Evolutionary conservation across 2,888 invertebrate species (phyloP).

Genomic region (Lasioglossum villosulum): DNA sequence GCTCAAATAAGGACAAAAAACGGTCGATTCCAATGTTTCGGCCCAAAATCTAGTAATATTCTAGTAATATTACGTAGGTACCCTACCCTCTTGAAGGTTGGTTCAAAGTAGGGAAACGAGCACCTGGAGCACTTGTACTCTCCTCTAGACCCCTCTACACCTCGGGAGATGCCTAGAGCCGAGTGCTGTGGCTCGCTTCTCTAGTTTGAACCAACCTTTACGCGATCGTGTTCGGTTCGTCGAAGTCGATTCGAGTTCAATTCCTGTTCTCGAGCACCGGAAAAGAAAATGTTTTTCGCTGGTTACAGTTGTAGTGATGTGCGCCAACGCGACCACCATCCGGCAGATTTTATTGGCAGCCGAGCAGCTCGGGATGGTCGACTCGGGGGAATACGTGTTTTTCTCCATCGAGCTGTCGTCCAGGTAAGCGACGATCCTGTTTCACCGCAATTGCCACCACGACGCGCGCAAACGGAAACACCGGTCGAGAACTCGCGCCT

Average conservation of each 20-base stretch:
- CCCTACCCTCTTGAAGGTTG: too few relatives aligned
- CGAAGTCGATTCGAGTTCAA: background rate
- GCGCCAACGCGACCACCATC: conserved; percentile 95
- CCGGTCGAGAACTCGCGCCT: background rate
- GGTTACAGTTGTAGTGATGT: conserved; percentile 96
- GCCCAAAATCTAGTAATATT: too few relatives aligned
- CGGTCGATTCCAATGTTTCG: too few relatives aligned
- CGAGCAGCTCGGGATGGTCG: conserved; percentile 97
- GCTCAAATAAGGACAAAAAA: too few relatives aligned
- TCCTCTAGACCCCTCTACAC: too few relatives aligned
- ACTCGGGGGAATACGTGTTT: conserved; percentile 98
- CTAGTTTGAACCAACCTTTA: too few relatives aligned
- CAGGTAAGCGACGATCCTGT: conserved; percentile 88
- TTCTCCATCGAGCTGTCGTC: conserved; percentile 98
- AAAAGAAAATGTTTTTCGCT: background rate
- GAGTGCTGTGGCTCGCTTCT: too few relatives aligned
- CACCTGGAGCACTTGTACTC: too few relatives aligned
- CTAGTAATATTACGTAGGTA: too few relatives aligned
- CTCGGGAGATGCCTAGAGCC: too few relatives aligned
- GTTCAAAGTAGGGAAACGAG: too few relatives aligned
- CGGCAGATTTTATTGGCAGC: conserved; percentile 97
- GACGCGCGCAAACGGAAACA: background rate
- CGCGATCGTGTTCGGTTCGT: background rate
- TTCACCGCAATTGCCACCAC: background rate
- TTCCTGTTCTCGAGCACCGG: background rate